Evolutionary conservation across 2,113 vertebrate genomes (phyloP), one percentile per base, ranked within the genome.

Genomic region (Cercopithecus mona): DNA sequence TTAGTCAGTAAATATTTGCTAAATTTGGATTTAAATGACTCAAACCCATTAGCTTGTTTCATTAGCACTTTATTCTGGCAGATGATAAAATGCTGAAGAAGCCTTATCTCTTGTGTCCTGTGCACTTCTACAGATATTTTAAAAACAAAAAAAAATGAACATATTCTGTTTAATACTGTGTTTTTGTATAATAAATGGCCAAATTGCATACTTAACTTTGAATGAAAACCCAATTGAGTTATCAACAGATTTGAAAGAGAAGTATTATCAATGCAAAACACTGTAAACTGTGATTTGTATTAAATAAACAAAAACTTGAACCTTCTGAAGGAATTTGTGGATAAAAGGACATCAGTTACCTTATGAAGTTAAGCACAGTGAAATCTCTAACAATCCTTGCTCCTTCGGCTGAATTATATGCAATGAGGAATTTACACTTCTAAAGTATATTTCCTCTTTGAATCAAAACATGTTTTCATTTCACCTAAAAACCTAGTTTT

Each of bases 231-330:
- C 38, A 40, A 14, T 17, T 18, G 38, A 95, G 18, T 17, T 88
- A 80, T 70, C 52, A 93, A 6, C 27, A 82, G 32, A 88, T 40
- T 92, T 64, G 35, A 73, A 78, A 83, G 52, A 83, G 13, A 85
- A 88, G 1, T 48, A 76, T 90, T 87, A 55, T 22, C 6, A 7
- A 14, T 82, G 40, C 14, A 85, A 64, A 93, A 91, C 38, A 95
- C 35, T 72, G 32, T 79, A 76, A 79, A 85, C 59, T 78, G 10
- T 70, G 68, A 73, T 93, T 86, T 84, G 5, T 93, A 76, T 86
- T 85, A 85, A 93, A 93, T 76, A 85, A 94, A 87, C 35, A 96
- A 89, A 92, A 97, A 59, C 4, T n/a, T 85, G 91, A 94, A 55
- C 50, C 35, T 94, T 22, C 50, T 79, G n/a, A 45, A 78, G 83